Evolutionary conservation across 1,140 invertebrate species (phyloP), one percentile per base, ranked within the genome.

Genomic region (Episyrphus balteatus): DNA sequence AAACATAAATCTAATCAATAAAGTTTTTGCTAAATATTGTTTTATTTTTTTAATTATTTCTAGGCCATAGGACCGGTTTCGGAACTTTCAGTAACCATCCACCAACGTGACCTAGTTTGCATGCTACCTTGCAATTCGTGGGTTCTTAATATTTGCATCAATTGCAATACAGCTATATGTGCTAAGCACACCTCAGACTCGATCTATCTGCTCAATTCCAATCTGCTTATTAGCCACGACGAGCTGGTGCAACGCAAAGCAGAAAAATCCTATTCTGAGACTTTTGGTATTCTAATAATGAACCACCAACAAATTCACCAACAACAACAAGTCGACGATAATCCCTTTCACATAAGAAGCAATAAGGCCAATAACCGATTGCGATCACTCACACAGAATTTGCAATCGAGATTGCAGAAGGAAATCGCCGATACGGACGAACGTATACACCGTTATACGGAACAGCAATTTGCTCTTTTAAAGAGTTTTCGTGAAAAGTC

Each of bases 401-500:
- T 59, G 7, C 55, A 64, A 49, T 51, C 53, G 3, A 49, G 56
- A 6, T n/a, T 63, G 1, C 56, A 68, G 52, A 48, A 46, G 2
- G 64, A 68, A 52, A 67, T 65, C 18, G 44, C 45, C 8, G 54
- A 57, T 40, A 67, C 61, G 2, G 59, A 56, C 15, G 54, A 55
- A 19, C 46, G 56, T 1, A 61, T 68, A 17, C 58, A 61, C 32
- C 49, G 59, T 7, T 65, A 42, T 38, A 53, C 57, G 6, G 52
- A 53, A 17, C 62, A 60, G 39, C 56, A 65, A 44, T 65, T 59
- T 44, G 56, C 57, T 38, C 43, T 63, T 33, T 48, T 68, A 1
- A 61, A 67, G 44, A 62, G 54, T 43, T 67, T 60, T 45, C 56
- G 60, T 12, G 64, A 68, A 52, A 68, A 65, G 48, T 51, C 54